Base-by-base conservation (phyloP, 92 coral and sea anemone genomes). In the Muricea muricata region DNA sequence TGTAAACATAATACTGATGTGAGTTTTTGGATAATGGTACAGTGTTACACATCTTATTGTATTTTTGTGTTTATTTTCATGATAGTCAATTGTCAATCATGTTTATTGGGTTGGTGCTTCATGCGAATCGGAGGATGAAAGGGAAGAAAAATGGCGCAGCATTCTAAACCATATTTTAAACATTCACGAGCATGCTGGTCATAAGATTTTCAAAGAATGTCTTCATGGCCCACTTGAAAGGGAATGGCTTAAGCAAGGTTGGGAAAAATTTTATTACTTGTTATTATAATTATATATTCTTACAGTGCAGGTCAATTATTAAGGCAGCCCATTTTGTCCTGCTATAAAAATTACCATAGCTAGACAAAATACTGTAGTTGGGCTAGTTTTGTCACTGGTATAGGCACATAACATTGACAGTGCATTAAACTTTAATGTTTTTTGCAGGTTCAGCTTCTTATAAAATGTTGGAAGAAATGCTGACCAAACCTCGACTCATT, bases 71-170 rank as follows among this genome's bases (percentile, higher is more conserved):
- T 48, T 3, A 48, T 48, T 58, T 18, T 6, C 33, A 23, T 78
- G 46, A 78, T 37, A 78, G 79, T 78, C 83, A 78, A 61, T 78
- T 56, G 73, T 78, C 13, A 78, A 78, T 40, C 83, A 78, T 65
- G 7, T 56, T 41, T 56, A 78, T 65, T 78, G 80, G 83, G 79
- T 56, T 47, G 83, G 83, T 50, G 37, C 3, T 79, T 78, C 83
- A 12, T 4, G 80, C 41, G 17, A 33, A 24, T 9, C 79, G 57
- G 83, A 11, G 1, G 73, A 78, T 31, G 83, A 78, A 23, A 78
- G 75, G 31, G 74, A 78, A n/a, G 83, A 78, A 78, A 78, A 78
- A 65, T 78, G 83, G 83, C 83, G 77, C 77, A 78, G 83, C 55
- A 47, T 78, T 55, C 46, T 61, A 0, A 79, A 63, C 40, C 84